A percentile compares a stretch with the other conserved stretches of the same genome.
Evolutionary conservation across 2,797 vertebrate genomes (phyloP).

Genomic region (Peromyscus eremicus): DNA sequence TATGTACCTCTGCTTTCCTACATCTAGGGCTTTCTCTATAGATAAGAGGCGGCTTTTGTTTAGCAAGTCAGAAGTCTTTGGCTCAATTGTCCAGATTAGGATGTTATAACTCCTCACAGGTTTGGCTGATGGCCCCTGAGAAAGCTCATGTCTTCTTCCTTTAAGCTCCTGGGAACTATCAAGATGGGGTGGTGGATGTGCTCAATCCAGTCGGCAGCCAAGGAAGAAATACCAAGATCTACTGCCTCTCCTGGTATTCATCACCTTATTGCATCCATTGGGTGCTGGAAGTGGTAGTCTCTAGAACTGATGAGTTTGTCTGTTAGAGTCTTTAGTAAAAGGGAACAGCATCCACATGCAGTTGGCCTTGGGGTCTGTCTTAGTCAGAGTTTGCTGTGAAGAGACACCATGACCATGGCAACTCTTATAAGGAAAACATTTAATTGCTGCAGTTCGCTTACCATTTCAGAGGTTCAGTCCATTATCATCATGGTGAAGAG

Average conservation of each 20-base stretch:
- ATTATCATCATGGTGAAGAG: background rate
- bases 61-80: background rate
- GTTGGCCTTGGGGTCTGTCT: background rate
- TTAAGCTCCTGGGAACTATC: background rate
- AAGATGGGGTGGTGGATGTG: background rate
- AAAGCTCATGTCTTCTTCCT: background rate
- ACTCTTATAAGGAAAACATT: background rate
- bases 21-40: background rate
- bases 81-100: background rate
- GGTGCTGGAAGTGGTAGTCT: background rate
- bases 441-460: background rate
- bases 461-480: background rate
- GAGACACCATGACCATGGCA: background rate
- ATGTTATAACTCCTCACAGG: background rate
- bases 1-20: background rate
- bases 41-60: background rate
- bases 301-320: background rate
- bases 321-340: background rate
- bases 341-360: background rate
- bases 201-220: background rate
- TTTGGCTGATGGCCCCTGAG: background rate
- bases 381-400: background rate
- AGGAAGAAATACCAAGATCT: background rate
- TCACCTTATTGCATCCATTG: background rate
- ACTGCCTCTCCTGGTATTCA: background rate